Evolutionary conservation across 53 echinoderm and acorn worm genomes (phyloP), one percentile per base, ranked within the genome.

Genomic region (Pentamera pediparva): DNA sequence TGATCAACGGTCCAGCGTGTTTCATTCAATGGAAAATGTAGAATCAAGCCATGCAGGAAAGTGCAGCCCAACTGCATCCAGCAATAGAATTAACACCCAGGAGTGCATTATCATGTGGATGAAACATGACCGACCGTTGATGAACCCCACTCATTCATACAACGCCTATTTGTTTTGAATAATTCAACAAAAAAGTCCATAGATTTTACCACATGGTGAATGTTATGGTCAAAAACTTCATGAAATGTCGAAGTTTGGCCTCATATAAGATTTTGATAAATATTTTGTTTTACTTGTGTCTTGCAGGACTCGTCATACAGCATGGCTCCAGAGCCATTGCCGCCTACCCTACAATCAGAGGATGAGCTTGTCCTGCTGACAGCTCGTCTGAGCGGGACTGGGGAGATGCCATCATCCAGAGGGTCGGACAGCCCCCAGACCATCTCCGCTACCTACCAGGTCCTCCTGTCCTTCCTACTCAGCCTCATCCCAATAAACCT

Each of bases 221-320:
- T 13, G 52, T 51, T 6, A 51, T 10, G 6, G 24, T 13, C 0
- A 25, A 2, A 6, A 52, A 6, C 15, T 0, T 52, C 7, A 11
- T 15, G n/a, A n/a, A n/a, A n/a, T n/a, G n/a, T n/a, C n/a, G n/a
- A n/a, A n/a, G n/a, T n/a, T n/a, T n/a, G n/a, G n/a, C n/a, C n/a
- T n/a, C n/a, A n/a, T n/a, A n/a, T n/a, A n/a, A n/a, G n/a, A n/a
- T n/a, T n/a, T n/a, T n/a, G n/a, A n/a, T n/a, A n/a, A n/a, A n/a
- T n/a, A n/a, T 52, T 8, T 15, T 52, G 17, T 52, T 57, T 6
- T 51, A 32, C 10, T 3, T n/a, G 12, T 39, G 2, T 18, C 15
- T 54, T 48, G 35, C 74, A 96, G 98, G 98, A 96, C 56, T 85
- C 89, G 19, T 96, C 98, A 12, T 96, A 96, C 81, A 85, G 78